Conservation (phyloP, 1,140 invertebrate genomes). For the Mercenaria mercenaria region DNA sequence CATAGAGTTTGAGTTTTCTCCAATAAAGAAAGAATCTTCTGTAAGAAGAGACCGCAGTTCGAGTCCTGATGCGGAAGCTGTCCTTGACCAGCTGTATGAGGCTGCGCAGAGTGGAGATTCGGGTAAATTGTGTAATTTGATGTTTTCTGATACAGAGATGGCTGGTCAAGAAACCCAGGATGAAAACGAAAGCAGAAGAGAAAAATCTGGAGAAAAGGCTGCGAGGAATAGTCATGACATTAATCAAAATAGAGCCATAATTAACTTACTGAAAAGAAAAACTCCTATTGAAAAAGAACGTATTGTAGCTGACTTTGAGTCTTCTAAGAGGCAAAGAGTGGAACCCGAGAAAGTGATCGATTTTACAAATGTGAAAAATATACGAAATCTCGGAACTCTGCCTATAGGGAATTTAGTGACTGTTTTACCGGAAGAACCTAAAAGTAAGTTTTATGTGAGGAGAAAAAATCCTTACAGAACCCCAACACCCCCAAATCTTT, state of each 20-base stretch:
- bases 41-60: constrained; percentile 14
- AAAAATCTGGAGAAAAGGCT: neutral
- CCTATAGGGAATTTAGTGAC: neutral
- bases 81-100: constrained; percentile 45
- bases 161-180: neutral
- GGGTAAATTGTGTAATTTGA: constrained; percentile 3
- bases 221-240: neutral
- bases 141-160: neutral
- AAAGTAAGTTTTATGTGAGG: no score
- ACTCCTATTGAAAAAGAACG: neutral
- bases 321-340: neutral
- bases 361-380: constrained; percentile 41
- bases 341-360: neutral
- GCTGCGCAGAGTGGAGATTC: constrained; percentile 29
- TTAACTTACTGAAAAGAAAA: constrained; percentile 30
- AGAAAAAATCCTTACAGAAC: neutral
- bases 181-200: neutral
- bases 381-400: neutral
- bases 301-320: neutral
- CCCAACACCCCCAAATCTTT: neutral
- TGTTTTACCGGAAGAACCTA: neutral
- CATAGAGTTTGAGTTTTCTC: constrained; percentile 52
- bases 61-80: constrained; percentile 26
- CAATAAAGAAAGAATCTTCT: neutral
- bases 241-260: constrained; percentile 29